Evolutionary conservation across 1,140 invertebrate species (phyloP).

Genomic region (Drosophila melanica): DNA sequence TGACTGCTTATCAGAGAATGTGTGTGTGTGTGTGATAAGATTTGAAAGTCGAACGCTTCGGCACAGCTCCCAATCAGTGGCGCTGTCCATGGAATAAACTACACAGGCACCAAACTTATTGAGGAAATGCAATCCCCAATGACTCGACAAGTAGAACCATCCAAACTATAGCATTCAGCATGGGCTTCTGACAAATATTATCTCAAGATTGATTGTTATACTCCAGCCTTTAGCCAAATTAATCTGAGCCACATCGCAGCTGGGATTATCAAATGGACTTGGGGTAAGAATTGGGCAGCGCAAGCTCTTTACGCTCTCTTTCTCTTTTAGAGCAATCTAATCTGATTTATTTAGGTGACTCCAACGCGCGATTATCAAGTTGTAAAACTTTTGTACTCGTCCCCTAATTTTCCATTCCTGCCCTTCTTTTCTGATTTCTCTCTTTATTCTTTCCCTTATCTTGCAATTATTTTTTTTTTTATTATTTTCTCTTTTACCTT

Average conservation of each 20-base stretch:
- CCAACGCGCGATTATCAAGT: slow-evolving; percentile 7
- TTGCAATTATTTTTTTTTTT: neutral
- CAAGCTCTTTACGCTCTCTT: neutral
- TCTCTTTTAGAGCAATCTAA: slow-evolving; percentile 8
- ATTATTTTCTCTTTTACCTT: neutral
- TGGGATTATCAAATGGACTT: neutral
- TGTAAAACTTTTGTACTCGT: neutral
- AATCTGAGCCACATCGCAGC: neutral
- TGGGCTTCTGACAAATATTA: slow-evolving; percentile 35
- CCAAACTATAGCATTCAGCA: slow-evolving; percentile 10
- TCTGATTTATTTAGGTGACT: neutral
- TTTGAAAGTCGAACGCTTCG: slow-evolving; percentile 12
- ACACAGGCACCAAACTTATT: neutral
- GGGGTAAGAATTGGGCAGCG: neutral
- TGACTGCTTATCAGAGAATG: slow-evolving; percentile 22
- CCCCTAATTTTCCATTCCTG: neutral
- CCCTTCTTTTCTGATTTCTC: neutral
- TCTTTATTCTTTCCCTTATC: neutral
- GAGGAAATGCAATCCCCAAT: slow-evolving; percentile 40
- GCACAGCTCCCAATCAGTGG: slow-evolving; percentile 4
- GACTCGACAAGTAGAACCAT: slow-evolving; percentile 26
- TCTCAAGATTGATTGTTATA: slow-evolving; percentile 1
- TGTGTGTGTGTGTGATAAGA: slow-evolving; percentile 37
- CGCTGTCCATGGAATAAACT: neutral
- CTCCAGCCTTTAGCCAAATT: neutral